Conservation (phyloP, 2,113 vertebrate species). For the Anas platyrhynchos region DNA sequence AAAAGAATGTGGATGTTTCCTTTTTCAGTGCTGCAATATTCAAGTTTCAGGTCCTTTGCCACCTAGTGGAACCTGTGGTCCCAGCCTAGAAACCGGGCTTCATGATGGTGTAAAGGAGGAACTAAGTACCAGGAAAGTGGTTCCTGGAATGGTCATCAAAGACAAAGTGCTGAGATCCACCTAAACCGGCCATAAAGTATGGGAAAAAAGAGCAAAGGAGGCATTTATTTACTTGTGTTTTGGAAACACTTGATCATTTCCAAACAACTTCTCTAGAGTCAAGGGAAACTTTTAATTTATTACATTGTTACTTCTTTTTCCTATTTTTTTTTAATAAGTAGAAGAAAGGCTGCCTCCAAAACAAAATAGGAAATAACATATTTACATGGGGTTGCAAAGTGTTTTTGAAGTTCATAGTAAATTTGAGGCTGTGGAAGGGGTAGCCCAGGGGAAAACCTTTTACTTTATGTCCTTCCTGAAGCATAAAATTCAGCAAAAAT, state of each 20-base stretch:
- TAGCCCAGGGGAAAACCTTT: constrained; percentile 37
- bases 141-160: neutral
- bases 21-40: neutral
- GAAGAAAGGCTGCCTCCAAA: neutral
- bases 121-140: neutral
- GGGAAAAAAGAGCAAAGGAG: neutral
- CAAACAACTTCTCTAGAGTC: neutral
- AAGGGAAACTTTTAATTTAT: neutral
- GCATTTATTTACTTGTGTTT: neutral
- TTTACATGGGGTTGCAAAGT: constrained; percentile 33
- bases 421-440: constrained; percentile 21
- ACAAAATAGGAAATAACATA: neutral
- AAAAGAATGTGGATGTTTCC: neutral
- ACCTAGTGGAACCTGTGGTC: neutral
- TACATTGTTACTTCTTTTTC: neutral
- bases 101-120: neutral
- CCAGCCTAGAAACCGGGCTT: neutral
- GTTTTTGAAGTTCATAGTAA: constrained; percentile 53
- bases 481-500: constrained; percentile 73
- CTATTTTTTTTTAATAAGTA: neutral
- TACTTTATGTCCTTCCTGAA: constrained; percentile 64
- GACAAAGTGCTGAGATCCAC: neutral
- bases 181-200: neutral
- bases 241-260: neutral
- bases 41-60: neutral